These are phyloP conservation scores for Ailurus styani DNA, from an alignment of 2,113 vertebrate genomes.

Conservation along the genomic window DNA sequence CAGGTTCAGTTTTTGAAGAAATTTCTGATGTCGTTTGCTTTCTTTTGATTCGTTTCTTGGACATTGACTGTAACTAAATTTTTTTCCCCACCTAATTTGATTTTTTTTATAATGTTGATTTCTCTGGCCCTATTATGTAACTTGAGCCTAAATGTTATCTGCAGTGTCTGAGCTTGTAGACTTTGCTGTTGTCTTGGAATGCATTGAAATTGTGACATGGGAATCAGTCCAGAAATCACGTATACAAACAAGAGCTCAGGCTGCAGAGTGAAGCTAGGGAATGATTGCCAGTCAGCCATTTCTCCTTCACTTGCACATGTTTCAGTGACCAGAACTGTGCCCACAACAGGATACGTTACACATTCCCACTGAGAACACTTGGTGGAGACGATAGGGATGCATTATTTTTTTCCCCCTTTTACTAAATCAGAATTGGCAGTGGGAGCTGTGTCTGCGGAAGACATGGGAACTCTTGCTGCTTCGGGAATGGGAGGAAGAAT, in stretches of 20 bases:
- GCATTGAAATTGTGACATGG: background rate
- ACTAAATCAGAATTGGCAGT: conserved; percentile 39
- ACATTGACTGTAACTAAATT: background rate
- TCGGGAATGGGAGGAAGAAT: background rate
- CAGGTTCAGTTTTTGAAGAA: conserved; percentile 11
- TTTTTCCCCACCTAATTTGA: conserved; percentile 8
- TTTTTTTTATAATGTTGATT: background rate
- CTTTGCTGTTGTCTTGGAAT: background rate
- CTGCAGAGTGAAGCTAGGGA: background rate
- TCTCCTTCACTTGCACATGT: background rate
- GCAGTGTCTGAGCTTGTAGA: background rate
- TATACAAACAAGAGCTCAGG: background rate
- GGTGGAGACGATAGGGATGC: conserved; percentile 2
- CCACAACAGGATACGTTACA: background rate
- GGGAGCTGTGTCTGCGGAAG: conserved; percentile 5
- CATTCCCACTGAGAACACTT: background rate
- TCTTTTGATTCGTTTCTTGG: conserved; percentile 47
- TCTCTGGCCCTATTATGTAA: conserved; percentile 38
- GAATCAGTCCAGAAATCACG: background rate
- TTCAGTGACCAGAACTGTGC: background rate
- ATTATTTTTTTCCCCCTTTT: background rate
- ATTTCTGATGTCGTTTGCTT: conserved; percentile 34
- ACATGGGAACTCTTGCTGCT: conserved; percentile 2
- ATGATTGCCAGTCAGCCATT: background rate
- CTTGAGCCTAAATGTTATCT: background rate